Conservation (phyloP, 2,888 invertebrate genomes). For the Epinotia bilunana region DNA sequence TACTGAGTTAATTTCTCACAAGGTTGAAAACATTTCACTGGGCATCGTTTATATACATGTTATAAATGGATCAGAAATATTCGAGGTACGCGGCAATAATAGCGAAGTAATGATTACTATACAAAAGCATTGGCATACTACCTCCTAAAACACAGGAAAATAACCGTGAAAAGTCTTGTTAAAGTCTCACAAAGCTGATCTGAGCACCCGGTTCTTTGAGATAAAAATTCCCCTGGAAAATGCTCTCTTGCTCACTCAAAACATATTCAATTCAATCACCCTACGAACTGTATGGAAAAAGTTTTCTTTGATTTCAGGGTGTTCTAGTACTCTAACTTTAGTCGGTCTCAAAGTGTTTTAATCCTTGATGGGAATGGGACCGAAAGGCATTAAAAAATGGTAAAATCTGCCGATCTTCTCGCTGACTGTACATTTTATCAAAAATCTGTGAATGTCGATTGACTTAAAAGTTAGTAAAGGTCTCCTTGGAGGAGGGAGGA, state of each 20-base stretch:
- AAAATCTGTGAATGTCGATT: no score
- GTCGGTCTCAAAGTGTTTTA: no score
- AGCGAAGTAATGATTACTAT: background rate
- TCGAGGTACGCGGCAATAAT: background rate
- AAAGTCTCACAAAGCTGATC: background rate
- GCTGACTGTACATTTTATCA: no score
- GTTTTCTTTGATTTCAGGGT: no score
- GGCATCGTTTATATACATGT: background rate
- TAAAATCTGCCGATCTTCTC: no score
- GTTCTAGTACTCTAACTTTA: no score
- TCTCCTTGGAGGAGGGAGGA: no score
- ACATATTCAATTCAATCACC: background rate
- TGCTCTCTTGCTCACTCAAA: background rate
- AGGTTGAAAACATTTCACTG: conserved; percentile 4
- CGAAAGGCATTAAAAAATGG: no score
- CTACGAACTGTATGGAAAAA: no score
- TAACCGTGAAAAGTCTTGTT: background rate
- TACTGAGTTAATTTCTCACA: background rate
- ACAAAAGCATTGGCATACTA: background rate
- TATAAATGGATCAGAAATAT: background rate
- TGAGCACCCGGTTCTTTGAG: background rate
- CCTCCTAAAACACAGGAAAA: background rate
- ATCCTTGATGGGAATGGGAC: no score
- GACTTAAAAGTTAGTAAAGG: no score
- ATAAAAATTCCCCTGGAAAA: background rate